Base-by-base conservation (phyloP, 2,113 vertebrate species). In the Labeo catla region DNA sequence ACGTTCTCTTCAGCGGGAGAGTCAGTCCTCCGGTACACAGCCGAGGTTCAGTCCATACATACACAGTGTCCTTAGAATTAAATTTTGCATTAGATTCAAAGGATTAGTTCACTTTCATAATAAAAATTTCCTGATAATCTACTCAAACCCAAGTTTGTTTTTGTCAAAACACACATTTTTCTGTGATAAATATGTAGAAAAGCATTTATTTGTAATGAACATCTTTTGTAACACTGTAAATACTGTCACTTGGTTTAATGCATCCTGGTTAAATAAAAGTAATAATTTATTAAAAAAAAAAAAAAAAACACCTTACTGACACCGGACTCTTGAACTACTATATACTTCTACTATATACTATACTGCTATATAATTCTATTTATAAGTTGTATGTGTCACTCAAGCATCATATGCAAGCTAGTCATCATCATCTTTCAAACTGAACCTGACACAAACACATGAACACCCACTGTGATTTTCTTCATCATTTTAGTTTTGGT, bases 31-130 rank as follows among this genome's bases (percentile, higher is more conserved):
- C 97, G 68, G 95, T 95, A 88, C 98, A 99, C 68, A 97, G 93
- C 86, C 96, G 97, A 3, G 97, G 97, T 78, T 99, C 97, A 66
- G 94, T 98, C 98, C 98, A 99, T 39, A 99, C 95, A 87, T 96
- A 98, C 19, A 98, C 93, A 2, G 96, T 95, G 92, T 98, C 97
- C 98, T 99, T 91, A 89, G 90, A 81, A 77, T 21, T 11, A 61
- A 72, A 49, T 59, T 54, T 19, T 16, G 74, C 36, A 47, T 36
- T 47, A 66, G 3, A 61, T 72, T 45, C n/a, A 63, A 63, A 23
- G 5, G 39, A 39, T 39, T 39, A 39, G 3, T 39, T 61, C 59
- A 79, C 54, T 28, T 28, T 28, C 28, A 28, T 28, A 28, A 28
- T 28, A 28, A 28, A 28, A 28, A 28, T 28, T 28, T 49, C 11